phyloP scores from a whole-genome alignment of 2,888 invertebrate species.

The Apamea monoglypha region DNA sequence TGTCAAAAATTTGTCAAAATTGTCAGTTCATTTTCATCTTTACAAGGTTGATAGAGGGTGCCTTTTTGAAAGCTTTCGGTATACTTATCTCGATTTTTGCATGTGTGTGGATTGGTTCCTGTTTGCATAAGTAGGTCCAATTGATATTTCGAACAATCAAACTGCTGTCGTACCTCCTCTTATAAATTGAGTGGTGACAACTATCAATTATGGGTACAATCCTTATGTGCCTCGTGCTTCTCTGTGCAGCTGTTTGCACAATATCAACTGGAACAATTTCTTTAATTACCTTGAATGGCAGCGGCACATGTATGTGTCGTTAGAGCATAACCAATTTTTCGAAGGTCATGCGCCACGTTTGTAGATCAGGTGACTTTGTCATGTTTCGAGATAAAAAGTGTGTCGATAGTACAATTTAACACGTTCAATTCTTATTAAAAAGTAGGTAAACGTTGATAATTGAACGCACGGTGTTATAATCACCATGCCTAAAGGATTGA shows the following conservation, averaged over 20 bases:
- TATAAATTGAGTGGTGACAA: slow-evolving; percentile 1
- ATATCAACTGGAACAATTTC: slow-evolving; percentile 26
- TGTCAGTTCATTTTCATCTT: too few species aligned
- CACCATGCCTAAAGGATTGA: background rate
- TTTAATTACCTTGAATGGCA: slow-evolving; percentile 21
- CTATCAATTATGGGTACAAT: background rate
- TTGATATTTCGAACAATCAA: background rate
- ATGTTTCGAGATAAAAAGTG: slow-evolving; percentile 19
- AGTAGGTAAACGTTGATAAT: background rate
- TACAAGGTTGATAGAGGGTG: too few species aligned
- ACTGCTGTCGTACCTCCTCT: background rate
- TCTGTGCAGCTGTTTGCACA: background rate
- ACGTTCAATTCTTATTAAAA: background rate
- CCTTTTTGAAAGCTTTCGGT: too few species aligned
- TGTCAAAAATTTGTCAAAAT: too few species aligned
- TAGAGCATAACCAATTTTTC: slow-evolving; percentile 13
- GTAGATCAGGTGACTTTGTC: background rate
- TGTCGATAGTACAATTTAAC: background rate
- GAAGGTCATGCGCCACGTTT: slow-evolving; percentile 11
- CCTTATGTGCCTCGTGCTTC: background rate
- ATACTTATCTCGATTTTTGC: too few species aligned
- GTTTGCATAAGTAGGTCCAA: too few species aligned
- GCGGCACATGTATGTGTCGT: background rate
- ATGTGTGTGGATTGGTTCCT: too few species aligned
- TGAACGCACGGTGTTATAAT: background rate